These are phyloP conservation scores for Neolamprologus devosi DNA, from an alignment of 2,113 vertebrate species.

Conservation along the genomic window DNA sequence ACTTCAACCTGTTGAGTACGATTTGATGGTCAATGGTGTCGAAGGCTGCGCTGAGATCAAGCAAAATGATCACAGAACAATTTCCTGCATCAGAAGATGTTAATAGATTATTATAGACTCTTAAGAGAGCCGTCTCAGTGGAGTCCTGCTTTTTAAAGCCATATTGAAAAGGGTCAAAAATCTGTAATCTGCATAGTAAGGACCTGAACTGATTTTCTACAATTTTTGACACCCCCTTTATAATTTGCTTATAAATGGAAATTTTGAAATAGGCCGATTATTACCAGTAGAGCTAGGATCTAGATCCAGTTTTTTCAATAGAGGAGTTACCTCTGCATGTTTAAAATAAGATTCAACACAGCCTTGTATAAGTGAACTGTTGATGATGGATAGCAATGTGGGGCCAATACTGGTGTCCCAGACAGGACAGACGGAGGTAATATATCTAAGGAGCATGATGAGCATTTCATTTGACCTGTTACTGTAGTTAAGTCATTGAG, in stretches of 20 bases:
- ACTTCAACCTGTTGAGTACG: neutral
- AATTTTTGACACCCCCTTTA: neutral
- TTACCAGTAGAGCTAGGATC: too few species aligned
- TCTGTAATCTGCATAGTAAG: neutral
- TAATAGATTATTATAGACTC: neutral
- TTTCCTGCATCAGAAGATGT: neutral
- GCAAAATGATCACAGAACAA: neutral
- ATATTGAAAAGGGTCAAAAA: neutral
- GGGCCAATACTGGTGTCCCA: too few species aligned
- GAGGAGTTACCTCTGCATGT: neutral
- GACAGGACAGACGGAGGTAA: too few species aligned
- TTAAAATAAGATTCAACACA: neutral
- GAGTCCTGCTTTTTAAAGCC: neutral
- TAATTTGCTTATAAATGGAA: neutral
- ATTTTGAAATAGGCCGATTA: too few species aligned
- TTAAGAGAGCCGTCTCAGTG: neutral
- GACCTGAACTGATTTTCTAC: neutral
- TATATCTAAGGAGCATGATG: too few species aligned
- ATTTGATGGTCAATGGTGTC: neutral
- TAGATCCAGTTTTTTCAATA: neutral
- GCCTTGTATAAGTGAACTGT: neutral
- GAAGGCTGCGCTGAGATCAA: too few species aligned
- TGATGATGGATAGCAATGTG: neutral
- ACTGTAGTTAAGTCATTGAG: too few species aligned
- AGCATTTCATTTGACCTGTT: too few species aligned